phyloP scores from a whole-genome alignment of 92 coral and sea anemone species.

The Epizoanthus ramosus region DNA sequence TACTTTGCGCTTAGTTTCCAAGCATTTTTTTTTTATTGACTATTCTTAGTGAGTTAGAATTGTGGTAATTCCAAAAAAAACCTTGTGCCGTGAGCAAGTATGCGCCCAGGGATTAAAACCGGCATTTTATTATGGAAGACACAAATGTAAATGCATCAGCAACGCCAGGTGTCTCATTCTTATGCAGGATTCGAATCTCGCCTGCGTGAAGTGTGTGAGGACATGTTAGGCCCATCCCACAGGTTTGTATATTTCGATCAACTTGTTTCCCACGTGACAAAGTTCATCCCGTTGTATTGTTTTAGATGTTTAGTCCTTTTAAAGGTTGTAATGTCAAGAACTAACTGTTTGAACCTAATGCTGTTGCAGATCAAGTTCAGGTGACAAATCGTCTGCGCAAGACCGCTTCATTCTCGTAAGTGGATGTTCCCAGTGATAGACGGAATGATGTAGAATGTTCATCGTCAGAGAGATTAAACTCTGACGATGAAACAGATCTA shows the following conservation, averaged over 20 bases:
- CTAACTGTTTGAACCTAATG: too few species aligned
- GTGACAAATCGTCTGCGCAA: constrained; percentile 7
- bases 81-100: too few species aligned
- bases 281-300: background rate
- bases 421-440: background rate
- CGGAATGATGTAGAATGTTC: too few species aligned
- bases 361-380: constrained; percentile 15
- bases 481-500: too few species aligned
- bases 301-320: too few species aligned
- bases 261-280: background rate
- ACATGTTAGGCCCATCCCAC: constrained; percentile 90
- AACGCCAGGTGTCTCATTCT: background rate
- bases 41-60: too few species aligned
- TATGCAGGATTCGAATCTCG: constrained; percentile 82
- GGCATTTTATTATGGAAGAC: too few species aligned
- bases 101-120: too few species aligned
- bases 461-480: too few species aligned
- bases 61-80: too few species aligned
- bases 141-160: too few species aligned
- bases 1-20: background rate
- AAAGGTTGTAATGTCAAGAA: too few species aligned
- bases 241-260: constrained; percentile 51
- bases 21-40: background rate
- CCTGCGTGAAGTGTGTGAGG: constrained; percentile 90
- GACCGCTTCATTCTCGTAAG: constrained; percentile 31